Conservation (phyloP, 2,113 vertebrate genomes). For the Picathartes gymnocephalus region DNA sequence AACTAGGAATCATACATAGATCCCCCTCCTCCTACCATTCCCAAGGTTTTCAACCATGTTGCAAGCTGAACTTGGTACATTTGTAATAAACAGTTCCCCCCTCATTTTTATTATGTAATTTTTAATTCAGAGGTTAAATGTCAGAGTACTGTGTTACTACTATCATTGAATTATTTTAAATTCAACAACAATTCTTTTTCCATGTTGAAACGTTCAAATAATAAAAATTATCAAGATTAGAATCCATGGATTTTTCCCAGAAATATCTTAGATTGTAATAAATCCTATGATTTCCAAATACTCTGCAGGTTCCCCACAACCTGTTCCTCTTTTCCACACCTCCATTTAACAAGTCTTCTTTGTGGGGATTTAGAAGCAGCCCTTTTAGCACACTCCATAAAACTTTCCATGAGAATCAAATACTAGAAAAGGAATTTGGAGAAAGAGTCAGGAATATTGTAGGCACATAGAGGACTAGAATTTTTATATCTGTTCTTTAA, state of each 20-base stretch:
- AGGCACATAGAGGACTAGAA: accelerated
- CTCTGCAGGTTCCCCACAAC: background rate
- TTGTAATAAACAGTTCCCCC: background rate
- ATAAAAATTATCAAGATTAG: background rate
- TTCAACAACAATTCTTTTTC: background rate
- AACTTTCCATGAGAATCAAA: background rate
- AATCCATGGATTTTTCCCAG: background rate
- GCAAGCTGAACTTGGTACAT: accelerated
- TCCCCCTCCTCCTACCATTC: background rate
- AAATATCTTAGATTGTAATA: background rate
- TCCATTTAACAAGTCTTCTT: background rate
- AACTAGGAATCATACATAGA: background rate
- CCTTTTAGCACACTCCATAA: background rate
- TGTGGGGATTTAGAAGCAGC: background rate
- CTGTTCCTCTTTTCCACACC: background rate
- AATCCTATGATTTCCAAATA: background rate
- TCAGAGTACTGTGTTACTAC: background rate
- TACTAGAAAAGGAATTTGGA: background rate
- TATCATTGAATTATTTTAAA: background rate
- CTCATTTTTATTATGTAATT: background rate
- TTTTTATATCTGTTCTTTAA: background rate
- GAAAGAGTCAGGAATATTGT: accelerated
- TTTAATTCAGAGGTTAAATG: background rate
- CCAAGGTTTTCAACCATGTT: background rate
- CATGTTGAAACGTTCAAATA: background rate